Evolutionary conservation across 2,797 vertebrate genomes (phyloP), one percentile per base, ranked within the genome.

Genomic region (Tokudaia tokunoshimensis): DNA sequence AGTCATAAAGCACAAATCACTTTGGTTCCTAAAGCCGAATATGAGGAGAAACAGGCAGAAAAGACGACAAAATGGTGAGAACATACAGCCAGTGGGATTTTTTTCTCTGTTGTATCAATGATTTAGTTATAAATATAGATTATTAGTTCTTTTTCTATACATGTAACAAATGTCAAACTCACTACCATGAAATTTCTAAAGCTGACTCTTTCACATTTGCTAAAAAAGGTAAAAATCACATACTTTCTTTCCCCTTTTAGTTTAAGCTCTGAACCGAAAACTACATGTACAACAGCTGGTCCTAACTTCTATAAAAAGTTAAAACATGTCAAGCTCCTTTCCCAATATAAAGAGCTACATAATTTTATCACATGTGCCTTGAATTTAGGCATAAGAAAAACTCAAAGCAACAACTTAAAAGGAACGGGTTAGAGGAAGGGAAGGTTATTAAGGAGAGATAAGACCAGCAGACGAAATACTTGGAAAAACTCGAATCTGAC

Each of bases 91-190:
- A 92, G 67, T 80, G 93, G 97, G 90, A 93, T 95, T 97, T 97
- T 75, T 76, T 76, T 76, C 94, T 98, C 97, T 98, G 97, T 95
- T 98, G 97, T 95, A 97, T 98, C 94, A 98, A 98, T 98, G 97
- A 98, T 97, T 97, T 98, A 97, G 98, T 97, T 98, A 98, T 98
- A 98, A 98, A 98, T 98, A 98, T 98, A 97, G 97, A 97, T 96
- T 94, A 98, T 98, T 97, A 97, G 97, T 97, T 95, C 91, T 97
- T 97, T 97, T 96, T 98, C 96, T 97, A 96, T 91, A 98, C 97
- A 98, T 95, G 96, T 97, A 98, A 97, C 98, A 97, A 65, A 98
- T 97, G 96, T 97, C 97, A 98, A 98, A 96, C 95, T 78, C 87
- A 98, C 92, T 95, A 97, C 89, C 95, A 88, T 86, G 92, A 97